Percentiles rank a stretch among this genome's conserved stretches.
These are phyloP conservation scores for Helicolenus hilgendorfi DNA, from an alignment of 2,797 vertebrate genomes.

Conservation along the genomic window DNA sequence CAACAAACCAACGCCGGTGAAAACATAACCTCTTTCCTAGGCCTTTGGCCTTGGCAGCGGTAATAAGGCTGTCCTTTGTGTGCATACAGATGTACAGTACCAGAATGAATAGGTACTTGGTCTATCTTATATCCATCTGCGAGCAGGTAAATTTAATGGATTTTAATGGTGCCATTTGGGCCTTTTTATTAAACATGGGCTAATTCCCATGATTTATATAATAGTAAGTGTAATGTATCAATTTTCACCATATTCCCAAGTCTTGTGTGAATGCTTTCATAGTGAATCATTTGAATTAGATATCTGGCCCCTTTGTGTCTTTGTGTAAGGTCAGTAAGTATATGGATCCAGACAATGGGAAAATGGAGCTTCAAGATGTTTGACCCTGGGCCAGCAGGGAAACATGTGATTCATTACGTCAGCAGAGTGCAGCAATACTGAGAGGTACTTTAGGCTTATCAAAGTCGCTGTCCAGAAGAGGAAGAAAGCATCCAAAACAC, in stretches of 20 bases:
- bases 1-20: no score
- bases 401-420: constrained; percentile 4
- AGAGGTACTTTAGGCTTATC: not conserved
- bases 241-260: not conserved
- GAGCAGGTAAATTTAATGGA: not conserved
- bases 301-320: not conserved
- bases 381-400: not conserved
- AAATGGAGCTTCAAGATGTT: not conserved
- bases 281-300: not conserved
- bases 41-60: no score
- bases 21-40: no score
- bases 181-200: not conserved
- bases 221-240: not conserved
- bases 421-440: not conserved
- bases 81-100: not conserved
- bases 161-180: not conserved
- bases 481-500: not conserved
- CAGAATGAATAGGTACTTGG: not conserved
- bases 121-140: not conserved
- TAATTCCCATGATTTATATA: not conserved
- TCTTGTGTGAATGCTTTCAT: not conserved
- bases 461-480: not conserved
- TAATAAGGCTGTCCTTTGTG: not conserved
- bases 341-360: not conserved
- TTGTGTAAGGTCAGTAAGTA: not conserved